These are phyloP conservation scores for Scaptomyza caliginosa DNA, from an alignment of 2,888 invertebrate species.

Conservation along the genomic window DNA sequence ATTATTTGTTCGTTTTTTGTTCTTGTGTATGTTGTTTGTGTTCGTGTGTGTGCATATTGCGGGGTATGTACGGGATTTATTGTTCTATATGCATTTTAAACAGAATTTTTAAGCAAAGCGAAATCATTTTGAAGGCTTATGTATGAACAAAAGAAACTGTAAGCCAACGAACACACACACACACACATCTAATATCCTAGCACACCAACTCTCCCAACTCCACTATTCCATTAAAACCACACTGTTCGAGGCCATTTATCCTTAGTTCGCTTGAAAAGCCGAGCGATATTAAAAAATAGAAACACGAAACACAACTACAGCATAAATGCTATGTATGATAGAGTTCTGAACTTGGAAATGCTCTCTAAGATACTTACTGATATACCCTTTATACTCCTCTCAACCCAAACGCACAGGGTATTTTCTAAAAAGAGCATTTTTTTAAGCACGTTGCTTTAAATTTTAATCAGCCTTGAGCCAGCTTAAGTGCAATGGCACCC, in stretches of 20 bases:
- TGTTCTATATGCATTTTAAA: conserved; percentile 48
- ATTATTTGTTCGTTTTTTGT: conserved; percentile 11
- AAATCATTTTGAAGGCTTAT: conserved; percentile 37
- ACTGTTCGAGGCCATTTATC: conserved; percentile 51
- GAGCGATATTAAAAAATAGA: conserved; percentile 23
- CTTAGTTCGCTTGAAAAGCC: conserved; percentile 46
- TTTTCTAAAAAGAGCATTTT: conserved; percentile 3
- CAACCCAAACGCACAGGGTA: neutral
- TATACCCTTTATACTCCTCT: neutral
- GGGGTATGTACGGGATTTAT: conserved; percentile 33
- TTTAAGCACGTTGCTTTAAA: conserved; percentile 20
- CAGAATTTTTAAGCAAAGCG: conserved; percentile 36
- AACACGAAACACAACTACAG: neutral
- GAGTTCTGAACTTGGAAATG: neutral
- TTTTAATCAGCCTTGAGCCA: conserved; percentile 13
- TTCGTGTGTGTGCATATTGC: conserved; percentile 2
- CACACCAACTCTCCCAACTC: neutral
- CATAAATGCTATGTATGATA: neutral
- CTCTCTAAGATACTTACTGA: neutral
- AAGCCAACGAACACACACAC: conserved; percentile 23
- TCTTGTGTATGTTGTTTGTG: conserved; percentile 5
- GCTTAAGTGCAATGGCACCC: conserved; percentile 19
- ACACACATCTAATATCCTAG: neutral
- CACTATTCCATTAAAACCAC: neutral
- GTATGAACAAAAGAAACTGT: conserved; percentile 29